A percentile compares a stretch with the other conserved stretches of the same genome.
phyloP scores from a whole-genome alignment of 2,888 invertebrate species.

The Macrophya alboannulata region DNA sequence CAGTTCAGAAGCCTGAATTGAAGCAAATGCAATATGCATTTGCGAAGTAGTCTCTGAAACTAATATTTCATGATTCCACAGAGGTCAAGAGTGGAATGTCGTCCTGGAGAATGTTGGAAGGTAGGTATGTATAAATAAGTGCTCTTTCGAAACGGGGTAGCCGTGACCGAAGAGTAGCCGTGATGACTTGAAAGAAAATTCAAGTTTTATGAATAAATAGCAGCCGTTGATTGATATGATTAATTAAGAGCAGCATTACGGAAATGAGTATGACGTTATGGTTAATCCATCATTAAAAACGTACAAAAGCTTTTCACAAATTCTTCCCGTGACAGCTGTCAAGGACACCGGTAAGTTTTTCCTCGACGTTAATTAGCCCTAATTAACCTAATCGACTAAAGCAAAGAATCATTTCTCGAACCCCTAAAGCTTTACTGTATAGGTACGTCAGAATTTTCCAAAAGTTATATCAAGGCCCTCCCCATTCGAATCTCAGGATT shows the following conservation, averaged over 20 bases:
- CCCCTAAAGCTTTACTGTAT: background rate
- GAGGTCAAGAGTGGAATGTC: background rate
- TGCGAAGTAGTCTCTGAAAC: background rate
- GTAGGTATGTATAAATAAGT: background rate
- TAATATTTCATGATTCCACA: slow-evolving; percentile 7
- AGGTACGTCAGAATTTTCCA: background rate
- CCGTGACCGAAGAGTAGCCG: background rate
- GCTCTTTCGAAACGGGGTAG: background rate
- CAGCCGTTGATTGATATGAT: slow-evolving; percentile 25
- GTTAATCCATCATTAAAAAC: slow-evolving; percentile 45
- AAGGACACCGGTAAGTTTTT: slow-evolving; percentile 44
- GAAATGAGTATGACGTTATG: slow-evolving; percentile 12
- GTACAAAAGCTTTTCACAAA: slow-evolving; percentile 43
- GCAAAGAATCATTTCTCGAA: slow-evolving; percentile 49
- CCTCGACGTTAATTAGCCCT: slow-evolving; percentile 45
- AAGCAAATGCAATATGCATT: background rate
- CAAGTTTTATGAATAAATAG: slow-evolving; percentile 19
- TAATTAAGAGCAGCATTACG: slow-evolving; percentile 9
- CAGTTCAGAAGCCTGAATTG: background rate
- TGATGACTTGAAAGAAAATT: background rate
- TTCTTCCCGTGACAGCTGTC: slow-evolving; percentile 54
- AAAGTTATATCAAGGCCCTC: background rate
- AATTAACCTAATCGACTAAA: slow-evolving; percentile 53
- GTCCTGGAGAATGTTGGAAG: background rate
- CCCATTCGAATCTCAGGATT: background rate